Evolutionary conservation across 2,797 vertebrate genomes (phyloP).

Genomic region (Liparis tanakae): DNA sequence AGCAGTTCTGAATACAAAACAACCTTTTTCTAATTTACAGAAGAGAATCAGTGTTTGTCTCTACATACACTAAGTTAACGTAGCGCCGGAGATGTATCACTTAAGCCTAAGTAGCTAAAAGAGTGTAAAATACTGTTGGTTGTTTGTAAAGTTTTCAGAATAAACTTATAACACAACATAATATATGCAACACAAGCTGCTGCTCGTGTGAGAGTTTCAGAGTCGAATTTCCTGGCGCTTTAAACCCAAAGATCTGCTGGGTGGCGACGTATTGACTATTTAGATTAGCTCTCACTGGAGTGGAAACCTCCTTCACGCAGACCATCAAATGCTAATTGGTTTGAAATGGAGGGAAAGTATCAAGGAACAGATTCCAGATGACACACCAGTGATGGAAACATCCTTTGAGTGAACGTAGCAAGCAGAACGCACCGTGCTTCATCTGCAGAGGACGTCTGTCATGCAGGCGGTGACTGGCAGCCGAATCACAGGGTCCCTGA

Average conservation of each 20-base stretch:
- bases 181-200: background rate
- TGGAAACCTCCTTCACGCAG: constrained; percentile 77
- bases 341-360: constrained; percentile 76
- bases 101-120: background rate
- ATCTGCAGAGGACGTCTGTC: constrained; percentile 62
- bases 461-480: constrained; percentile 49
- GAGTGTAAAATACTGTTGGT: background rate
- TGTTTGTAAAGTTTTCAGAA: constrained; percentile 22
- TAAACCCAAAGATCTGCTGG: constrained; percentile 51
- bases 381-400: constrained; percentile 69
- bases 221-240: constrained; percentile 45
- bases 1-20: background rate
- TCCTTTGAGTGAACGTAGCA: constrained; percentile 77
- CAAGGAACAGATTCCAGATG: constrained; percentile 80
- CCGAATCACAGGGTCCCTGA: constrained; percentile 54
- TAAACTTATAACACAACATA: constrained; percentile 7
- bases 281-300: constrained; percentile 72
- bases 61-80: background rate
- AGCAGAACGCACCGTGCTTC: constrained; percentile 57
- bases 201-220: constrained; percentile 29
- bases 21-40: background rate
- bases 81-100: no score
- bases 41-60: background rate
- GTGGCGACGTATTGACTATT: constrained; percentile 64
- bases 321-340: constrained; percentile 86